These are phyloP conservation scores for Haemorhous mexicanus DNA, from an alignment of 2,113 vertebrate genomes.

Conservation along the genomic window DNA sequence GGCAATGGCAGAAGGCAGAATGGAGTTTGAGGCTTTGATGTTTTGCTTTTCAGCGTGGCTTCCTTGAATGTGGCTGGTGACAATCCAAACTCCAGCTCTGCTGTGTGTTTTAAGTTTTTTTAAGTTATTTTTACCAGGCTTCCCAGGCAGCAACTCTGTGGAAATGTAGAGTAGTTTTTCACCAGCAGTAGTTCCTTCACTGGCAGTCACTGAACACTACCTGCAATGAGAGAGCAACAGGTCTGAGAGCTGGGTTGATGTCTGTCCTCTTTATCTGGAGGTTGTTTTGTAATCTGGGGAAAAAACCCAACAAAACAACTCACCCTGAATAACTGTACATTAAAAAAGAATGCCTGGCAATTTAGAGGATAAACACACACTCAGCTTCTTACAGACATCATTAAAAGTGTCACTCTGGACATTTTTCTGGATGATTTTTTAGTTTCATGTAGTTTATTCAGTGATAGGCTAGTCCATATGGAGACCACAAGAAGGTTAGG, in stretches of 20 bases:
- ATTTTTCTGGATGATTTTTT: background rate
- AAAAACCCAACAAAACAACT: background rate
- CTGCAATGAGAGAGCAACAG: background rate
- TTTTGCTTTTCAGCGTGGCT: background rate
- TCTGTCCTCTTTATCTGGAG: background rate
- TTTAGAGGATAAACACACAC: background rate
- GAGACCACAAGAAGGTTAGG: background rate
- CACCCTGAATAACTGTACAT: too few species aligned
- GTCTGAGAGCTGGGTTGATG: background rate
- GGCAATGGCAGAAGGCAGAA: background rate
- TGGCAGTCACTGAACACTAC: background rate
- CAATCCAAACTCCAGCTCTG: background rate
- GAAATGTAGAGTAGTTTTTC: background rate
- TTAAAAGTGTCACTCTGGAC: background rate
- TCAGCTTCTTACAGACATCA: background rate
- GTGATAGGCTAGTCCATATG: background rate
- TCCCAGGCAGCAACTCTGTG: accelerated
- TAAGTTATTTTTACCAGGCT: background rate
- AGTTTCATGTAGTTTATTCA: background rate
- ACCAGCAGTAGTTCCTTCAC: background rate
- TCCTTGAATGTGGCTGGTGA: background rate
- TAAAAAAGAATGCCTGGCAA: too few species aligned
- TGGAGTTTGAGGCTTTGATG: background rate
- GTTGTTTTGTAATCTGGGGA: accelerated
- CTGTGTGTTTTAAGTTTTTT: background rate